Evolutionary conservation across 2,113 vertebrate species (phyloP).

Genomic region (Alethe castanea): DNA sequence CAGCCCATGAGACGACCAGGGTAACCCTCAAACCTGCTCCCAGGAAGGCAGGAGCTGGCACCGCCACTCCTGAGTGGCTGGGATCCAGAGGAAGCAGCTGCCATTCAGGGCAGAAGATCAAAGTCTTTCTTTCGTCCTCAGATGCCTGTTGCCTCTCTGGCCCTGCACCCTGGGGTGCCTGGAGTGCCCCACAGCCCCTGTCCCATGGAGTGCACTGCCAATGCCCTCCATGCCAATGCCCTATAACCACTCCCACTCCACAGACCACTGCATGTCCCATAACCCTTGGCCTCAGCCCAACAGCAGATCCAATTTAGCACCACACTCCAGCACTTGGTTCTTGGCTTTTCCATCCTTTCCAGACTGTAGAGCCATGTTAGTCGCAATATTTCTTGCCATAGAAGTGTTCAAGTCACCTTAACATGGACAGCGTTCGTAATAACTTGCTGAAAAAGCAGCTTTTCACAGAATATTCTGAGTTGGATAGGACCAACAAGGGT

Average conservation of each 20-base stretch:
- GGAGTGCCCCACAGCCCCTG: neutral
- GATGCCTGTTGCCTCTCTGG: neutral
- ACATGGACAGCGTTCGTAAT: neutral
- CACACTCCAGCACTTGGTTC: neutral
- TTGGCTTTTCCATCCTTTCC: neutral
- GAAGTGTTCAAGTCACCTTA: neutral
- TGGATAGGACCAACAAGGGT: neutral
- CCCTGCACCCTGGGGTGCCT: neutral
- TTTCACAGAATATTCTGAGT: neutral
- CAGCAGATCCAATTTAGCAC: neutral
- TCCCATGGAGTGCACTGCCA: neutral
- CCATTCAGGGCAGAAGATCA: neutral
- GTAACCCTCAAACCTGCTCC: neutral
- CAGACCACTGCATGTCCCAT: accelerated
- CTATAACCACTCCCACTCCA: neutral
- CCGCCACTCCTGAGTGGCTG: neutral
- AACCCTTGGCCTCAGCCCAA: neutral
- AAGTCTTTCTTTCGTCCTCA: neutral
- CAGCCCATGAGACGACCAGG: neutral
- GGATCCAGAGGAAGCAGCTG: neutral
- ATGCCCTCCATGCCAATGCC: neutral
- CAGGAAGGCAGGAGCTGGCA: neutral
- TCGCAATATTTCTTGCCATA: neutral
- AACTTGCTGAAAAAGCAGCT: neutral
- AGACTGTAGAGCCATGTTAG: neutral